These are phyloP conservation scores for Caenorhabditis drosophilae DNA, from an alignment of 2,888 invertebrate genomes.

Conservation along the genomic window DNA sequence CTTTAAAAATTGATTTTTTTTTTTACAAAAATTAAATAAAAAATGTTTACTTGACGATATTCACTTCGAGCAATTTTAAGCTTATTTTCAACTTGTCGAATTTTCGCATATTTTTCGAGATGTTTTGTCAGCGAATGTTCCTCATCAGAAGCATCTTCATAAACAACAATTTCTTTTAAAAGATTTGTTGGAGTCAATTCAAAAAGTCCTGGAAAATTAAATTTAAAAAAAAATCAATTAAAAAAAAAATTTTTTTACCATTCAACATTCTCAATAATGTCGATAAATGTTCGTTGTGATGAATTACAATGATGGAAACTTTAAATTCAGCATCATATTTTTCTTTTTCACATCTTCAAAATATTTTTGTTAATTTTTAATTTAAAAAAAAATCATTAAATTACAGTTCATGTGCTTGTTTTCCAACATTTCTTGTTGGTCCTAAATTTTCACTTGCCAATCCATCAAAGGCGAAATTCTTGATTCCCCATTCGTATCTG, in stretches of 20 bases:
- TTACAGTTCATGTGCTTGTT: conserved; percentile 83
- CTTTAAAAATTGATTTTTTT: conserved; percentile 5
- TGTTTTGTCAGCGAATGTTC: conserved; percentile 38
- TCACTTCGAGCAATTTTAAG: conserved; percentile 43
- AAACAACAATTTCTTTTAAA: conserved; percentile 68
- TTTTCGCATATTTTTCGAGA: conserved; percentile 52
- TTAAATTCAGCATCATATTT: conserved; percentile 44
- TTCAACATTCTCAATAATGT: conserved; percentile 80
- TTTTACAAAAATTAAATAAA: no score
- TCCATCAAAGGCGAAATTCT: conserved; percentile 87
- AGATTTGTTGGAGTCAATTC: conserved; percentile 54
- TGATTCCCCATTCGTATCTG: conserved; percentile 77
- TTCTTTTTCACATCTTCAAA: conserved; percentile 50
- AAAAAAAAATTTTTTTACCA: conserved; percentile 8
- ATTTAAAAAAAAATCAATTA: not conserved
- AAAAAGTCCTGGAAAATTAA: conserved; percentile 36
- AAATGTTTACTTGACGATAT: conserved; percentile 37
- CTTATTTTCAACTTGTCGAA: conserved; percentile 40
- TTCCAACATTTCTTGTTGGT: conserved; percentile 81
- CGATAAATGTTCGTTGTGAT: conserved; percentile 98
- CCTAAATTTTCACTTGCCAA: conserved; percentile 86
- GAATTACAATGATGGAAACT: conserved; percentile 85
- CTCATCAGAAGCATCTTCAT: conserved; percentile 67
- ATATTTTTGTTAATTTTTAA: not conserved
- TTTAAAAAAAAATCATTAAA: not conserved